A percentile compares a stretch with the other conserved stretches of the same genome.
Evolutionary conservation across 1,140 invertebrate genomes (phyloP).

Genomic region (Stratiolaelaps scimitus): DNA sequence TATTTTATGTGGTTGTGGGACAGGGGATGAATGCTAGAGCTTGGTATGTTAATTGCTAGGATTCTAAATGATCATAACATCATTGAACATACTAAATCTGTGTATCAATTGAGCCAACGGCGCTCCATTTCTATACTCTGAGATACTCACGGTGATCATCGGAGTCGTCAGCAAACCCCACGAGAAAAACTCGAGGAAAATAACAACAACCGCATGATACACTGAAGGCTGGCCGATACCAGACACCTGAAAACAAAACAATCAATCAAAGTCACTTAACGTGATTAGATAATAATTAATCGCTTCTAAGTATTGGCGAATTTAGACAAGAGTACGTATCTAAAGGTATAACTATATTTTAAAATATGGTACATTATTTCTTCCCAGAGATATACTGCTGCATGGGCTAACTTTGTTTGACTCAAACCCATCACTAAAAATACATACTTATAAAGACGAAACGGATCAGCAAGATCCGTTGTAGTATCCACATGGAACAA

Average conservation of each 20-base stretch:
- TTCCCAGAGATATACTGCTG: too few relatives aligned
- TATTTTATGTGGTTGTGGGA: background rate
- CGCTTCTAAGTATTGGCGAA: background rate
- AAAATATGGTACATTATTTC: background rate
- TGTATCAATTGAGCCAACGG: conserved; percentile 6
- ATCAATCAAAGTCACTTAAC: too few relatives aligned
- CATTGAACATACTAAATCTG: conserved; percentile 23
- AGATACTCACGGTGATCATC: conserved; percentile 71
- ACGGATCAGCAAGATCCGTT: too few relatives aligned
- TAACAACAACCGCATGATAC: conserved; percentile 94
- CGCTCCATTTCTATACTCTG: background rate
- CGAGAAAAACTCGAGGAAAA: conserved; percentile 98
- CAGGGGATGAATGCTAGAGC: conserved; percentile 30
- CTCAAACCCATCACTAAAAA: too few relatives aligned
- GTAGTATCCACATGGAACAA: too few relatives aligned
- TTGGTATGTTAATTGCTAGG: background rate
- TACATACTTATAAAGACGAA: too few relatives aligned
- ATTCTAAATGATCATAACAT: too few relatives aligned
- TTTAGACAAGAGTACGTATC: background rate
- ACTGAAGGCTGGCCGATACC: conserved; percentile 85
- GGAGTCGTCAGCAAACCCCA: conserved; percentile 97
- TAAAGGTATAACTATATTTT: background rate
- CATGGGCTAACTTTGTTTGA: too few relatives aligned
- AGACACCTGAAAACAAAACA: conserved; percentile 43
- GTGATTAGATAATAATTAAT: conserved; percentile 17